These are phyloP conservation scores for Holcopasites calliopsidis DNA, from an alignment of 1,140 invertebrate species.

Conservation along the genomic window DNA sequence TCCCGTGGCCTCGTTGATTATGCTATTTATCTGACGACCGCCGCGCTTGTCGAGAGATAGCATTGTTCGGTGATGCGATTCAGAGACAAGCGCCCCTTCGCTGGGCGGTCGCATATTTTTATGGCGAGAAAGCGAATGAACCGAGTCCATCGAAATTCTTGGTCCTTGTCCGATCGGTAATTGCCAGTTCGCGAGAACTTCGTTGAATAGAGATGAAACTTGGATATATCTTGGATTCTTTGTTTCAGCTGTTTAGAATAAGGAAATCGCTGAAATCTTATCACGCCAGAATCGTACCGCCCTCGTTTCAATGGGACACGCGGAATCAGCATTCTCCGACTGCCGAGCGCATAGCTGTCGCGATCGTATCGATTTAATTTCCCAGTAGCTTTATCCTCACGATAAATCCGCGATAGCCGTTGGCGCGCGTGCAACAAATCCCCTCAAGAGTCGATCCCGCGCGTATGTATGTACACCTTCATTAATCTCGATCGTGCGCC, in stretches of 20 bases:
- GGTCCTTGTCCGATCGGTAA: too few relatives aligned
- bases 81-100: background rate
- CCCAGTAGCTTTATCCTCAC: slow-evolving; percentile 27
- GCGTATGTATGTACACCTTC: slow-evolving; percentile 31
- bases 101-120: too few relatives aligned
- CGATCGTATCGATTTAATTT: slow-evolving; percentile 40
- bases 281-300: too few relatives aligned
- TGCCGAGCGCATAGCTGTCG: background rate
- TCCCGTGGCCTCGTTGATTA: background rate
- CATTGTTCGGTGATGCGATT: background rate
- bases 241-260: too few relatives aligned
- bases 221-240: too few relatives aligned
- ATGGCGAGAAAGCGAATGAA: too few relatives aligned
- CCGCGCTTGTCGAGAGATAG: background rate
- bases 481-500: slow-evolving; percentile 52
- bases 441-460: slow-evolving; percentile 31
- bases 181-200: too few relatives aligned
- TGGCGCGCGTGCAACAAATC: slow-evolving; percentile 8
- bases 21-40: background rate
- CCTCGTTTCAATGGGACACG: too few relatives aligned
- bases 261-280: too few relatives aligned
- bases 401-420: slow-evolving; percentile 31
- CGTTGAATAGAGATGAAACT: too few relatives aligned
- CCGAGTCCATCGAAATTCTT: too few relatives aligned
- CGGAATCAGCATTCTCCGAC: background rate